Conservation (phyloP, 2,113 vertebrate genomes). For the Labeo rohita region DNA sequence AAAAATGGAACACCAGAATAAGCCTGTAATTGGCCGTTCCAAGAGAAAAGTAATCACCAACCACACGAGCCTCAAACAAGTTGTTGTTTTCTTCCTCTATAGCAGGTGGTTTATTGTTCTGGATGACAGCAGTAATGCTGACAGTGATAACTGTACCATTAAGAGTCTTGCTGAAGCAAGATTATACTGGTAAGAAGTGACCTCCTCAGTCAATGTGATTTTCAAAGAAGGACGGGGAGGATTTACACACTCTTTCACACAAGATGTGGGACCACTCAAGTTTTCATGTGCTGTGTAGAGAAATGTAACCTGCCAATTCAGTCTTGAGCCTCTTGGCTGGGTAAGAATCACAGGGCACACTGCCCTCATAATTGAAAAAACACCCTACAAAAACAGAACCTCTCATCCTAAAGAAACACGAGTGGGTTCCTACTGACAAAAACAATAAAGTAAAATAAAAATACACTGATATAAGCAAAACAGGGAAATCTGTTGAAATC, state of each 20-base stretch:
- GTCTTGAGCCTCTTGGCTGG: slow-evolving; percentile 10
- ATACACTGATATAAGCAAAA: neutral
- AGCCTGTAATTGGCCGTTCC: neutral
- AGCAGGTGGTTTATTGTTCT: slow-evolving; percentile 34
- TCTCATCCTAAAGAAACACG: neutral
- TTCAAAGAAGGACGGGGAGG: slow-evolving; percentile 56
- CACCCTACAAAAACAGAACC: neutral
- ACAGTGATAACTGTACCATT: slow-evolving; percentile 24
- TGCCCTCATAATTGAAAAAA: slow-evolving; percentile 23
- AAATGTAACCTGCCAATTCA: slow-evolving; percentile 51
- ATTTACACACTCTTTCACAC: slow-evolving; percentile 59
- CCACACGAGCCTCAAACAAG: neutral
- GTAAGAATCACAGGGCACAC: slow-evolving; percentile 20
- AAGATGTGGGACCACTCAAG: slow-evolving; percentile 57
- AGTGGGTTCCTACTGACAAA: neutral
- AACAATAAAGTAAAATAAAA: slow-evolving; percentile 43
- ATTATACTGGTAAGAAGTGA: slow-evolving; percentile 34
- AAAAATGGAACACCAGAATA: slow-evolving; percentile 1
- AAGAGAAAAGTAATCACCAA: slow-evolving; percentile 8
- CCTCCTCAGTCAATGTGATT: slow-evolving; percentile 51
- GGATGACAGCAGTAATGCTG: slow-evolving; percentile 1
- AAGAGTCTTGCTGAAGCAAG: slow-evolving; percentile 32
- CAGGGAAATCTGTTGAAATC: no score
- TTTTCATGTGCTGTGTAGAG: slow-evolving; percentile 55
- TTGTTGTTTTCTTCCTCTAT: slow-evolving; percentile 11